Conservation (phyloP, 2,888 invertebrate species). For the Metallyticus violacea region DNA sequence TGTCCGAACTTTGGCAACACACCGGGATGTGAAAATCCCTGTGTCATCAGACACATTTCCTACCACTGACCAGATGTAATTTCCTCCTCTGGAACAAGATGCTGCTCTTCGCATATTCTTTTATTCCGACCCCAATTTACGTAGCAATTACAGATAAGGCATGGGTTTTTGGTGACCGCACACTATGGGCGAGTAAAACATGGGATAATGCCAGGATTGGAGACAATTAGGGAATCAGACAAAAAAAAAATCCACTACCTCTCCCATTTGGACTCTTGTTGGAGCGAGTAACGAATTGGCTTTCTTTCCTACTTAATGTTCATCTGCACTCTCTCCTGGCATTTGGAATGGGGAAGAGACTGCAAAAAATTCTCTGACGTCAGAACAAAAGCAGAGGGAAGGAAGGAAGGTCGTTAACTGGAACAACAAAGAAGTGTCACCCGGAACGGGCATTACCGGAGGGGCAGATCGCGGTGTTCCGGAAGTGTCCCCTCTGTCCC, state of each 20-base stretch:
- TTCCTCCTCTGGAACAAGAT: not conserved
- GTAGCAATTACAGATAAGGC: not conserved
- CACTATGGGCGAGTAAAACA: not conserved
- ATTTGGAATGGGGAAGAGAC: not conserved
- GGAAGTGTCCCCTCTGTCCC: not conserved
- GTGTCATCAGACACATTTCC: no score
- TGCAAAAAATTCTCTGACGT: not conserved
- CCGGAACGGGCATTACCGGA: not conserved
- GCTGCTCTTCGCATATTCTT: not conserved
- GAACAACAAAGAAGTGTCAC: not conserved
- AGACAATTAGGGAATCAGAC: not conserved
- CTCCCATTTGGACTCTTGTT: no score
- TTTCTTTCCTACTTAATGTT: not conserved
- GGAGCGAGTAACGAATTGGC: not conserved
- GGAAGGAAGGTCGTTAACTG: not conserved
- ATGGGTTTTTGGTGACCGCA: not conserved
- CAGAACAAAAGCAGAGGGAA: not conserved
- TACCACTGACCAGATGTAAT: no score
- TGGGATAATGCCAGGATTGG: not conserved
- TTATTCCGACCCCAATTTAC: not conserved
- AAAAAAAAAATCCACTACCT: not conserved
- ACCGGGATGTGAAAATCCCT: no score
- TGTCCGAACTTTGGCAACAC: no score
- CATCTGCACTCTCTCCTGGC: not conserved
- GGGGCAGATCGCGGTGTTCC: no score